Percentiles rank a stretch among this genome's conserved stretches.
phyloP scores from a whole-genome alignment of 1,140 invertebrate genomes.

The Zaprionus vittiger region DNA sequence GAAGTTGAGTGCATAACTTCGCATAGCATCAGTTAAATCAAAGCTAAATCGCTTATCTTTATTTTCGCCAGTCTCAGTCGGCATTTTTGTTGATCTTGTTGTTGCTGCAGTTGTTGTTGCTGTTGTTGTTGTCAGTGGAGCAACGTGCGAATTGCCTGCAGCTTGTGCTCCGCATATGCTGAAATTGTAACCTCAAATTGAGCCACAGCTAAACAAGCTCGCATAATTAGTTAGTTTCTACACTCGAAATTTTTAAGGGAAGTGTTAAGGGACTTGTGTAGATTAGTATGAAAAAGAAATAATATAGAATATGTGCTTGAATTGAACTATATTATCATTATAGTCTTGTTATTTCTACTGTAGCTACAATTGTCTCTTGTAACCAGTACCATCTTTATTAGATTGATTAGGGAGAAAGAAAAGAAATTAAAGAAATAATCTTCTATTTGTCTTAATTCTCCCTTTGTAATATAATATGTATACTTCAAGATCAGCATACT shows the following conservation, averaged over 20 bases:
- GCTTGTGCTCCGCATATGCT: conserved; percentile 38
- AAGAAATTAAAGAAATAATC: no score
- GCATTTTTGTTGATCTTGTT: conserved; percentile 54
- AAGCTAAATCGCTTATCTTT: conserved; percentile 76
- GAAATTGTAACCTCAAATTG: not conserved
- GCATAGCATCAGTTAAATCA: conserved; percentile 80
- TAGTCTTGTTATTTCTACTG: no score
- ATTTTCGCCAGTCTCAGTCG: conserved; percentile 55
- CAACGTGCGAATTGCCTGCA: conserved; percentile 63
- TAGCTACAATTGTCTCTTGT: no score
- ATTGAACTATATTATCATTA: no score
- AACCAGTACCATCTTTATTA: no score
- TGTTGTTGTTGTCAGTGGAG: conserved; percentile 26
- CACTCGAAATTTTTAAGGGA: not conserved
- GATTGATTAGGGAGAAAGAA: no score
- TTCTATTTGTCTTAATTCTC: no score
- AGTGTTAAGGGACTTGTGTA: rapidly evolving
- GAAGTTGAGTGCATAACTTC: conserved; percentile 64
- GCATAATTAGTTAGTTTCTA: not conserved
- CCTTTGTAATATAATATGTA: no score
- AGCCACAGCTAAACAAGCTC: no score
- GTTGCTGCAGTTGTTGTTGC: conserved; percentile 18
- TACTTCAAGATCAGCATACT: no score
- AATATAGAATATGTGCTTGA: not conserved
- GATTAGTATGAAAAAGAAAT: not conserved